Base-by-base conservation (phyloP, 92 coral and sea anemone species). In the Phymanthus crucifer region DNA sequence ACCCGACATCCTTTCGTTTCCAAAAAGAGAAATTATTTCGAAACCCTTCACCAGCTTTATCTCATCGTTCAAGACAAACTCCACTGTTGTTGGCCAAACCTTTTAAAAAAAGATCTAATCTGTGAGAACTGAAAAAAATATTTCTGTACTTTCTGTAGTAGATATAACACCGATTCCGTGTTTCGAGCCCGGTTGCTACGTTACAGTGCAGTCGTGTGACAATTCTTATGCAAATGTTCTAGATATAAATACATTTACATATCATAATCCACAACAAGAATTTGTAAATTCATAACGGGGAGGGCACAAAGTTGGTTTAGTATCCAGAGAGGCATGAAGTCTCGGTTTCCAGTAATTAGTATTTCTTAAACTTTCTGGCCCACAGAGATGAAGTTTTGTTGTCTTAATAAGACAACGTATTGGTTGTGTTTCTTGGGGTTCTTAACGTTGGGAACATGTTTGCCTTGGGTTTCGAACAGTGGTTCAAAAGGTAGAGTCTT, bases 281-380 rank as follows among this genome's bases (percentile, higher is more conserved):
- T 82, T 74, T 82, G 73, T 36, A 74, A 73, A 71, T 73, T 82
- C 80, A 69, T 79, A 79, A 79, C 75, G 75, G 75, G 70, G 83
- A 38, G 83, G 67, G 32, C 50, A 46, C 75, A 19, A 21, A 31
- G 43, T 67, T 79, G 75, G 83, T 79, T 79, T 67, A 79, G 74
- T 32, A 58, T 61, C 68, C 35, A 61, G 16, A 61, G 68, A 58
- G 75, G 75, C 26, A 79, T 79, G 83, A 67, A 79, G 75, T 50
- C 83, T 46, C 75, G 50, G 68, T 45, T 35, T 37, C 69, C 50
- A 17, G 2, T 67, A 47, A 64, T 40, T 33, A 40, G 40, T 12
- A 38, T 46, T 35, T 79, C 26, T 68, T 70, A 52, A 23, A 67
- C 52, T 69, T 66, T 23, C 26, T n/a, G 26, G 17, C 47, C 75